phyloP scores from a whole-genome alignment of 2,113 vertebrate species.

The zebrafish (Danio rerio) region DNA sequence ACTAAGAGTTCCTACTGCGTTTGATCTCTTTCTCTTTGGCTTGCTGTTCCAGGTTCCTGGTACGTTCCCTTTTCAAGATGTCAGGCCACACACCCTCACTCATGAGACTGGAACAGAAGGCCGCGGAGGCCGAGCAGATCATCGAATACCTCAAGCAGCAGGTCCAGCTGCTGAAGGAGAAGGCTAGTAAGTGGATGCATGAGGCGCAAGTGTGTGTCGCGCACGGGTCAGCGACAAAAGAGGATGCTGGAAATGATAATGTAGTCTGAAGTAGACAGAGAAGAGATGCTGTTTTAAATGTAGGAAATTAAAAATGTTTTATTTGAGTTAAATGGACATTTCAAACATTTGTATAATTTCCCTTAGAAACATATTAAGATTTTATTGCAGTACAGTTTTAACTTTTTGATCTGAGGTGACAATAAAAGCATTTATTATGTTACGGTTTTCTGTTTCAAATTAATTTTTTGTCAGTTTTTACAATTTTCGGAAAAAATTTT shows the following conservation, averaged over 20 bases:
- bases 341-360: too few relatives aligned
- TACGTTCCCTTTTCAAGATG: constrained; percentile 86
- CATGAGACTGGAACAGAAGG: constrained; percentile 90
- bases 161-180: constrained; percentile 94
- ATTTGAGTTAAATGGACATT: too few relatives aligned
- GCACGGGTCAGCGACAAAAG: not conserved
- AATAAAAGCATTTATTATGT: not conserved
- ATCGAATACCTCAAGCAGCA: constrained; percentile 97
- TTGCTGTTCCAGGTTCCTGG: constrained; percentile 81
- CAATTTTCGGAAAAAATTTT: too few relatives aligned
- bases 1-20: constrained; percentile 28
- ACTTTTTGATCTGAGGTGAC: not conserved
- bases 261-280: not conserved
- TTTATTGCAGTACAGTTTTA: too few relatives aligned
- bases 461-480: too few relatives aligned
- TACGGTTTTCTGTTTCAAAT: too few relatives aligned
- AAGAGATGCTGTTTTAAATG: too few relatives aligned
- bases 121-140: constrained; percentile 92
- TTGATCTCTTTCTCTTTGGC: not conserved
- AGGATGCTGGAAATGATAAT: not conserved
- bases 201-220: not conserved
- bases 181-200: constrained; percentile 85
- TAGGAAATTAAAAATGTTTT: too few relatives aligned
- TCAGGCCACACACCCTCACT: constrained; percentile 83
- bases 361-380: not conserved